Conservation (phyloP, 2,888 invertebrate genomes). For the Hemithea aestivaria region DNA sequence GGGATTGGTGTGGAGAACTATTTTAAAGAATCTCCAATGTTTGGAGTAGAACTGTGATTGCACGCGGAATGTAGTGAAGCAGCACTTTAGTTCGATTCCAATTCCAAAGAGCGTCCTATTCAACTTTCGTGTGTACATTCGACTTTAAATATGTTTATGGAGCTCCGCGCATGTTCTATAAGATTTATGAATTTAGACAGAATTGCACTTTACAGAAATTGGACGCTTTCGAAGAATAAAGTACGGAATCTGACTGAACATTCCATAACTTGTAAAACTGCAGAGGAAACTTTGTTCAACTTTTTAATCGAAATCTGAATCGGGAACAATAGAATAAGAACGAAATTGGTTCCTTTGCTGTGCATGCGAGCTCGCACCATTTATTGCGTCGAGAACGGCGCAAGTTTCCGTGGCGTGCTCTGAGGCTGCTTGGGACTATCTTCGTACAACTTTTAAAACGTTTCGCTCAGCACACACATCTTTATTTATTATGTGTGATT, state of each 20-base stretch:
- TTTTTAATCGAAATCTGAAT: constrained; percentile 27
- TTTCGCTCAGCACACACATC: constrained; percentile 28
- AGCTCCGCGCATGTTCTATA: constrained; percentile 8
- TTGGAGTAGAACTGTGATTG: constrained; percentile 40
- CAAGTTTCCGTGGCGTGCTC: constrained; percentile 59
- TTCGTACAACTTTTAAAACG: constrained; percentile 69
- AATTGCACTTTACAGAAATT: background rate
- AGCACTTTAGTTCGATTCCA: constrained; percentile 30
- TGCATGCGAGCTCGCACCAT: constrained; percentile 60
- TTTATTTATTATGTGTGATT: constrained; percentile 19
- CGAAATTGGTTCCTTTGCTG: constrained; percentile 52
- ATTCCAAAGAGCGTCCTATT: constrained; percentile 24
- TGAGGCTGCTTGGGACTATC: constrained; percentile 56
- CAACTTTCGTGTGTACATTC: constrained; percentile 25
- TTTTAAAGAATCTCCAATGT: constrained; percentile 40
- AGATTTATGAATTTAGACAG: constrained; percentile 1
- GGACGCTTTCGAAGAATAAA: background rate
- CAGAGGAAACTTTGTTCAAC: constrained; percentile 19
- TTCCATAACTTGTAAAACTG: constrained; percentile 10
- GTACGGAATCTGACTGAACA: constrained; percentile 1
- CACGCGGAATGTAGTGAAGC: constrained; percentile 33
- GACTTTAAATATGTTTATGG: constrained; percentile 12
- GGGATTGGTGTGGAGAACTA: constrained; percentile 30
- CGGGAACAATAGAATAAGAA: constrained; percentile 26
- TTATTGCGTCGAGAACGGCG: constrained; percentile 66